Evolutionary conservation across 2,113 vertebrate species (phyloP).

Genomic region (Mormyrus iriodes): DNA sequence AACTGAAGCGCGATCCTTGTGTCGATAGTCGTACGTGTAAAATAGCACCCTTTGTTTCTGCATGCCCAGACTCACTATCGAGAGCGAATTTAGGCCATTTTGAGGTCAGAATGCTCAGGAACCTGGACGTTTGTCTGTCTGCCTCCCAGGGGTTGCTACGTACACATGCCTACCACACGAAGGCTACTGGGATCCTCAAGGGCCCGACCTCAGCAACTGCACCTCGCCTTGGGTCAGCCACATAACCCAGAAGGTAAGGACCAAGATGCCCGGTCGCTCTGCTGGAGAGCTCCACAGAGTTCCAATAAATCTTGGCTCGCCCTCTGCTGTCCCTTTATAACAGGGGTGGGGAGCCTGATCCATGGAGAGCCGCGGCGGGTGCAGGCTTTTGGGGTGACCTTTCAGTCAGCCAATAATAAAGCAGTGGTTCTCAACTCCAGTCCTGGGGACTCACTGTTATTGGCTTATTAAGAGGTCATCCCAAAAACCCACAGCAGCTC

Average conservation of each 20-base stretch:
- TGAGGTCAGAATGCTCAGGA: conserved; percentile 18
- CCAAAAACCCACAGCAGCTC: too few species aligned
- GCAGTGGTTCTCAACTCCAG: too few species aligned
- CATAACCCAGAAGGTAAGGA: conserved; percentile 91
- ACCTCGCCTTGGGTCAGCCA: conserved; percentile 97
- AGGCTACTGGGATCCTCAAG: conserved; percentile 85
- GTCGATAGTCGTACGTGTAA: not conserved
- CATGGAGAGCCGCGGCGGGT: too few species aligned
- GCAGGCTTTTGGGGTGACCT: too few species aligned
- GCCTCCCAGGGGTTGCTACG: conserved; percentile 80
- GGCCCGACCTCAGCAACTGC: conserved; percentile 97
- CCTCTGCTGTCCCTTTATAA: not conserved
- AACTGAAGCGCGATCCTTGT: conserved; percentile 25
- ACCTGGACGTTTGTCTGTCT: not conserved
- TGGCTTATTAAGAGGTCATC: too few species aligned
- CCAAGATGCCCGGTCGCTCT: not conserved
- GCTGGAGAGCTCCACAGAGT: not conserved
- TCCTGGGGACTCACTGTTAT: too few species aligned
- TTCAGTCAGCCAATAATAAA: too few species aligned
- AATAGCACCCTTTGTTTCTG: conserved; percentile 13
- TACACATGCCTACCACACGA: conserved; percentile 77
- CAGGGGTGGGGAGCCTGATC: too few species aligned
- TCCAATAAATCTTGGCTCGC: not conserved
- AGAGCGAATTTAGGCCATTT: conserved; percentile 1
- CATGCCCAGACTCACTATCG: not conserved